These are phyloP conservation scores for Calycopis cecrops DNA, from an alignment of 1,140 invertebrate species.

Conservation along the genomic window DNA sequence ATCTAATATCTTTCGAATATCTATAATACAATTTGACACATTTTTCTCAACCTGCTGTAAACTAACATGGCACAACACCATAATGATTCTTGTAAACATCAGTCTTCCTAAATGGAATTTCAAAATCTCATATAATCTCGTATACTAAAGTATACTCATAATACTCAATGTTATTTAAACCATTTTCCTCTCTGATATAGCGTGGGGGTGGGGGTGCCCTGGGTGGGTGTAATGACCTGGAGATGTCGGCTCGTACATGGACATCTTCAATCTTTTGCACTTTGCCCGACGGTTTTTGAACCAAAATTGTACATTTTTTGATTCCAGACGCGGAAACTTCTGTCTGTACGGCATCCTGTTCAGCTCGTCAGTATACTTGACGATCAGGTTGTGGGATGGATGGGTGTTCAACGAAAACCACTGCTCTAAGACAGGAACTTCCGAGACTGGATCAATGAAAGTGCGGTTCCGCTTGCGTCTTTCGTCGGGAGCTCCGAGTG, in stretches of 20 bases:
- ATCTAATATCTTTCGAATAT: conserved; percentile 4
- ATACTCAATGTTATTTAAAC: conserved; percentile 34
- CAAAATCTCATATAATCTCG: conserved; percentile 33
- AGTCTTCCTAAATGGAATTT: conserved; percentile 51
- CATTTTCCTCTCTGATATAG: conserved; percentile 59
- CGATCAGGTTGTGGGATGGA: conserved; percentile 96
- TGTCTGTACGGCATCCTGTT: conserved; percentile 96
- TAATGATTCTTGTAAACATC: conserved; percentile 48
- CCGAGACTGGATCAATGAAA: conserved; percentile 99
- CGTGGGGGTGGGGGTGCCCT: conserved; percentile 56
- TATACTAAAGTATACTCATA: conserved; percentile 11
- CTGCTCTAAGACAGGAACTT: conserved; percentile 96
- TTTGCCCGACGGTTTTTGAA: conserved; percentile 97
- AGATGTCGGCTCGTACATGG: conserved; percentile 80
- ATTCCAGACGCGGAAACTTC: conserved; percentile 96
- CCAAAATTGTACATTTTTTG: conserved; percentile 98
- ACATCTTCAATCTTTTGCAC: conserved; percentile 94
- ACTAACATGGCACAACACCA: conserved; percentile 72
- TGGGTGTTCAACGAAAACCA: conserved; percentile 99
- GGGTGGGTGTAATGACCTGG: conserved; percentile 67
- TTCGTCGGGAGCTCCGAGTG: conserved; percentile 84
- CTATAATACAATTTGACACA: conserved; percentile 6
- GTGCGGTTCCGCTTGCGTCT: conserved; percentile 95
- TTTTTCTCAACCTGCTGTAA: conserved; percentile 19
- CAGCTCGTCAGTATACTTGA: conserved; percentile 97